These are phyloP conservation scores for Odobenus rosmarus DNA, from an alignment of 2,113 vertebrate species.

Conservation along the genomic window DNA sequence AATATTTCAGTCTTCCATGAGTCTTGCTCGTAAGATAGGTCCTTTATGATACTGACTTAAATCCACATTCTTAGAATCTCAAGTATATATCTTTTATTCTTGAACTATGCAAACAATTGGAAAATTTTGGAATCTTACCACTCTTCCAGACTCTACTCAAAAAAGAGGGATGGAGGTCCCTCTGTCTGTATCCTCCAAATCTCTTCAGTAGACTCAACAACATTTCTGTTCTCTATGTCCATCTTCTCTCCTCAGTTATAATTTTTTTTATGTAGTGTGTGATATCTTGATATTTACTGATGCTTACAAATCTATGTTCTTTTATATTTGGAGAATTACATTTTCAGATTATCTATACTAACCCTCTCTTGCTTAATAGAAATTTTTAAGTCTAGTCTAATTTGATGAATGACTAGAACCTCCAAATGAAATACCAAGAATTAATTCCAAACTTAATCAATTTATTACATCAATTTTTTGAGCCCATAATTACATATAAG, in stretches of 20 bases:
- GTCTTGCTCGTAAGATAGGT: background rate
- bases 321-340: background rate
- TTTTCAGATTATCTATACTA: constrained; percentile 1
- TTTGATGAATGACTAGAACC: background rate
- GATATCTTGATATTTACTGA: background rate
- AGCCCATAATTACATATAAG: background rate
- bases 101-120: background rate
- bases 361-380: constrained; percentile 10
- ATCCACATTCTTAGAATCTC: background rate
- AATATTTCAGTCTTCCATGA: background rate
- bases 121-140: background rate
- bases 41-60: background rate
- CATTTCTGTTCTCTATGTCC: background rate
- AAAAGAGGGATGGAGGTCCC: background rate
- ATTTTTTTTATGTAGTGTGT: background rate
- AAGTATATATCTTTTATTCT: background rate
- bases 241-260: background rate
- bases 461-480: background rate
- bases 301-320: background rate
- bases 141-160: background rate
- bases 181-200: background rate
- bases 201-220: background rate
- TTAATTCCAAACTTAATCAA: constrained; percentile 19
- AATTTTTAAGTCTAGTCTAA: background rate
- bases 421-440: background rate